Conservation (phyloP, 2,888 invertebrate genomes). For the Morpho helenor region DNA sequence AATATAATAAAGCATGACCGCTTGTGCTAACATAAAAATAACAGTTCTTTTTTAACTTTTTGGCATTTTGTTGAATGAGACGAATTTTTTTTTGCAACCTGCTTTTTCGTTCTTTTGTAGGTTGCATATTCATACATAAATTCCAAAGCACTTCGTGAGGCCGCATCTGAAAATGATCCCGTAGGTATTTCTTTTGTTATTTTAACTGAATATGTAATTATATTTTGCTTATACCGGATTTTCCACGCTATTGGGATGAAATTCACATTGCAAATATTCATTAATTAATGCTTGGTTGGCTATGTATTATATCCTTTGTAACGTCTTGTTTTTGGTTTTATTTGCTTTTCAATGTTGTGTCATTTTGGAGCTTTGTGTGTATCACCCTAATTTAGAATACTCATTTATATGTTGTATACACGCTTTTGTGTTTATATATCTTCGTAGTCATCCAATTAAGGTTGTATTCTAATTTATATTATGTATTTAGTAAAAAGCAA, state of each 20-base stretch:
- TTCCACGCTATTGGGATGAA: neutral
- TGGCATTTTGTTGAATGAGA: constrained; percentile 32
- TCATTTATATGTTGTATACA: neutral
- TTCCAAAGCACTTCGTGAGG: constrained; percentile 63
- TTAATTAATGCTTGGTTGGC: constrained; percentile 4
- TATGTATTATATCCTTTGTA: neutral
- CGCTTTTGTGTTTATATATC: neutral
- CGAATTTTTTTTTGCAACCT: constrained; percentile 70
- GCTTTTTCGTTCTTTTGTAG: constrained; percentile 81
- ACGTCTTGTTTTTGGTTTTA: neutral
- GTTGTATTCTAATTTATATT: too few relatives aligned
- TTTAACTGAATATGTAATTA: neutral
- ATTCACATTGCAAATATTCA: neutral
- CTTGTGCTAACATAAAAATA: constrained; percentile 41
- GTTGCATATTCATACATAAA: constrained; percentile 80
- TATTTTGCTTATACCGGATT: constrained; percentile 13
- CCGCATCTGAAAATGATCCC: constrained; percentile 82
- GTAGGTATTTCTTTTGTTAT: constrained; percentile 81
- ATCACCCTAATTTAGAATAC: constrained; percentile 3
- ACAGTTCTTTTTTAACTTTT: constrained; percentile 32
- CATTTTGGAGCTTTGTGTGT: constrained; percentile 13
- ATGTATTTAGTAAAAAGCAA: too few relatives aligned
- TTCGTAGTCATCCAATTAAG: neutral
- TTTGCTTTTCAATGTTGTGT: constrained; percentile 1
- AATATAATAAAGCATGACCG: constrained; percentile 28